Evolutionary conservation across 2,888 invertebrate species (phyloP), one percentile per base, ranked within the genome.

Genomic region (Cinara cedri): DNA sequence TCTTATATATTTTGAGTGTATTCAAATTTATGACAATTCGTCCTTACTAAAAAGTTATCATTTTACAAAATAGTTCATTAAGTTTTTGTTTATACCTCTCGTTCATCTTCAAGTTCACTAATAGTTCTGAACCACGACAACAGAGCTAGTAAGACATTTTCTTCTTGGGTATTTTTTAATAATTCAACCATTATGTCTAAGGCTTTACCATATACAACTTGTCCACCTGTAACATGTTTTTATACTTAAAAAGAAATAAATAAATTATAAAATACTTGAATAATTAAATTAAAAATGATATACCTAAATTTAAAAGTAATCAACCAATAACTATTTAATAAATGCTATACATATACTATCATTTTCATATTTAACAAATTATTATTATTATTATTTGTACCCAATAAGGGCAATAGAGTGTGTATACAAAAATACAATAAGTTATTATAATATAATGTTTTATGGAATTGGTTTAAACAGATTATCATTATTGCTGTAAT

Each of bases 101-200:
- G 68, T 78, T 78, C 68, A 57, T 78, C 76, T 70, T 78, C 76
- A 49, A 68, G 66, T 78, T 68, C 76, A 68, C 76, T 78, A 16
- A 78, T 78, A 14, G 68, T 68, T 78, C 68, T 78, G 6, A 78
- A 78, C 76, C 76, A 78, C 3, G 68, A 78, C 49, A 78, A 70
- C 49, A 21, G 19, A 70, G 68, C 76, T 34, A 68, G 21, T 60
- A 78, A 49, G 3, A 78, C 16, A n/a, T 68, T 49, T 78, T 78
- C 68, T 0, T 68, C 66, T 68, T 78, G 46, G n/a, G 68, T 68
- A 16, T 34, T 78, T 26, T 60, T 68, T 21, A 78, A 57, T 46
- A 78, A 49, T 57, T 78, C 68, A 16, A 78, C 76, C 76, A 78
- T 78, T 1, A 60, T 49, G 34, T 78, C 76, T 42, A 78, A 70